These are phyloP conservation scores for Sarcophilus harrisii DNA, from an alignment of 2,797 vertebrate species.

Conservation along the genomic window DNA sequence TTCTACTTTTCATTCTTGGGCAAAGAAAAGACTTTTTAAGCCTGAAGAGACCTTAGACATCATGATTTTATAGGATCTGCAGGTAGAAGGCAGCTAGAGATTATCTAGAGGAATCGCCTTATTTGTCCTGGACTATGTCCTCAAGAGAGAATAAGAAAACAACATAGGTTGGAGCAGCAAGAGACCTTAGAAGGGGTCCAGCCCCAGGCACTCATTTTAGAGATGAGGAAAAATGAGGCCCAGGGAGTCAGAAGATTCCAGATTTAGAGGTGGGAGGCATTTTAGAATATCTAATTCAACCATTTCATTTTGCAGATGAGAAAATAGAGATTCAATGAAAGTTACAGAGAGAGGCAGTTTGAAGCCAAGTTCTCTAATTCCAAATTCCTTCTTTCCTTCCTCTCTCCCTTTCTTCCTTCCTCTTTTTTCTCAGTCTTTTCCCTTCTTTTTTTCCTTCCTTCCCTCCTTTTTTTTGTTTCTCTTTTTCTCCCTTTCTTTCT, in stretches of 20 bases:
- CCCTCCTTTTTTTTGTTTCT: too few species aligned
- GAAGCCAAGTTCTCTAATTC: background rate
- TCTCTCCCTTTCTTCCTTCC: too few species aligned
- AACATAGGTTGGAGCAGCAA: background rate
- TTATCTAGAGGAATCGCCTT: background rate
- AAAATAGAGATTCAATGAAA: background rate
- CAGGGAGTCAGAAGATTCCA: background rate
- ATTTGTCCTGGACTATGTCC: background rate
- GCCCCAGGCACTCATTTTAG: background rate
- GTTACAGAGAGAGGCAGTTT: background rate
- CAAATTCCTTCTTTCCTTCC: background rate
- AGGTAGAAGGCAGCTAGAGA: background rate
- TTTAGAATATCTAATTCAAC: background rate
- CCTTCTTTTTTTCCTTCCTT: too few species aligned
- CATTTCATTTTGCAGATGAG: background rate
- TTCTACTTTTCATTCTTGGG: constrained; percentile 16
- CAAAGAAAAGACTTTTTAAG: constrained; percentile 24
- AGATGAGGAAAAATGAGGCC: background rate
- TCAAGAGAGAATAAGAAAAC: background rate
- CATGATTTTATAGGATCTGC: background rate
- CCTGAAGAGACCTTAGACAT: constrained; percentile 20
- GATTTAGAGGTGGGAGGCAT: background rate
- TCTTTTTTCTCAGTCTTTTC: too few species aligned
- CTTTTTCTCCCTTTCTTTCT: too few species aligned
- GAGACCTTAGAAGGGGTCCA: background rate